Evolutionary conservation across 2,888 invertebrate species (phyloP).

Genomic region (Orgyia antiqua): DNA sequence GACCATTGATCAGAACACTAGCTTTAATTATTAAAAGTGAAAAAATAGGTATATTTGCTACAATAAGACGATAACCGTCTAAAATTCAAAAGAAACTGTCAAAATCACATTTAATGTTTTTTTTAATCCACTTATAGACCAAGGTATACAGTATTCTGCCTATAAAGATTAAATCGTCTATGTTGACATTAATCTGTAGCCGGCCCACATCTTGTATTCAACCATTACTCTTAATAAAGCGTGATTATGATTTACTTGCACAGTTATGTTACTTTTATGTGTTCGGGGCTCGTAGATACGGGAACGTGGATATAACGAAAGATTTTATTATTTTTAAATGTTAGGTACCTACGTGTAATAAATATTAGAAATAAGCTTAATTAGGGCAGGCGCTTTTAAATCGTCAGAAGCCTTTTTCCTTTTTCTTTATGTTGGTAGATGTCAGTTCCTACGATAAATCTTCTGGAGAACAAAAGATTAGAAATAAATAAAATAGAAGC

Average conservation of each 20-base stretch:
- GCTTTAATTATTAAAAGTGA: no score
- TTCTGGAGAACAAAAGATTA: no score
- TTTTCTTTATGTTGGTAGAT: no score
- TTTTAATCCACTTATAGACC: constrained; percentile 1
- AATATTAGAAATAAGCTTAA: no score
- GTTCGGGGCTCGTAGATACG: neutral
- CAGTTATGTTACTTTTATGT: constrained; percentile 3
- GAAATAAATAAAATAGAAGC: no score
- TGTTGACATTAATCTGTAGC: constrained; percentile 6
- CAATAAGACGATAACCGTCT: no score
- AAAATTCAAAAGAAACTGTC: no score
- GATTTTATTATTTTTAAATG: neutral
- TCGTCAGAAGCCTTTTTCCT: no score
- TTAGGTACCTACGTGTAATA: neutral
- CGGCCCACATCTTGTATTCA: constrained; percentile 4
- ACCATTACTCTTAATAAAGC: constrained; percentile 10
- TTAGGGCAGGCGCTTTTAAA: no score
- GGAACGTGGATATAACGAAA: constrained; percentile 1
- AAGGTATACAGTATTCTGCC: constrained; percentile 2
- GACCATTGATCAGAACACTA: no score
- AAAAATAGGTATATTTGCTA: no score
- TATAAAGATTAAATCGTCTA: constrained; percentile 2
- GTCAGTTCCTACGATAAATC: no score
- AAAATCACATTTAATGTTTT: constrained; percentile 2
- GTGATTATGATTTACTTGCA: constrained; percentile 10